phyloP scores from a whole-genome alignment of 2,888 invertebrate genomes.

The Sclerodermus sp. region DNA sequence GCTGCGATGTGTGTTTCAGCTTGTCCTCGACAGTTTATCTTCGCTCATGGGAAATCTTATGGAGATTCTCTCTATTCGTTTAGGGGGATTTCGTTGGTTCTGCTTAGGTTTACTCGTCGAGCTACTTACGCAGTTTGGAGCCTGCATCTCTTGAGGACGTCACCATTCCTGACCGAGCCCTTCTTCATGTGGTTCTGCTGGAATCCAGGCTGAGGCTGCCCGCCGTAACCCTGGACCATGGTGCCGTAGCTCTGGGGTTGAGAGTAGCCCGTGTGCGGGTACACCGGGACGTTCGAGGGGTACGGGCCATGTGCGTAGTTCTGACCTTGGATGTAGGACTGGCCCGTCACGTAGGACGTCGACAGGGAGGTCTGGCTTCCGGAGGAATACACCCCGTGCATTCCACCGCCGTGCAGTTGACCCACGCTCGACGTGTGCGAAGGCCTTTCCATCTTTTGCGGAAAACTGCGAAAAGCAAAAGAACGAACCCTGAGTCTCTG shows the following conservation, averaged over 20 bases:
- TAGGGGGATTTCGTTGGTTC: background rate
- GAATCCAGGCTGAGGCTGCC: slow-evolving; percentile 47
- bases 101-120: too few relatives aligned
- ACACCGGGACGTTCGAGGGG: slow-evolving; percentile 42
- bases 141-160: slow-evolving; percentile 68
- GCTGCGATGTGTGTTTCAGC: too few relatives aligned
- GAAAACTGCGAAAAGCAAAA: slow-evolving; percentile 42
- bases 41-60: too few relatives aligned
- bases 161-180: slow-evolving; percentile 66
- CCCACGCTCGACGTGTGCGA: slow-evolving; percentile 43
- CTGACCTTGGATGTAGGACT: slow-evolving; percentile 53
- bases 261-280: slow-evolving; percentile 42
- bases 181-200: slow-evolving; percentile 66
- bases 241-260: slow-evolving; percentile 53
- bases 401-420: slow-evolving; percentile 42
- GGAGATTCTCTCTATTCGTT: too few relatives aligned
- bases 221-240: slow-evolving; percentile 53
- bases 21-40: too few relatives aligned
- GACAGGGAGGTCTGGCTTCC: slow-evolving; percentile 50
- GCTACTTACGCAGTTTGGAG: slow-evolving; percentile 71
- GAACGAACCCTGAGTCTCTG: too few relatives aligned
- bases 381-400: slow-evolving; percentile 49
- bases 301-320: slow-evolving; percentile 47
- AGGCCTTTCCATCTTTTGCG: slow-evolving; percentile 54
- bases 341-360: slow-evolving; percentile 54